Evolutionary conservation across 2,797 vertebrate genomes (phyloP).

Genomic region (Helicolenus hilgendorfi): DNA sequence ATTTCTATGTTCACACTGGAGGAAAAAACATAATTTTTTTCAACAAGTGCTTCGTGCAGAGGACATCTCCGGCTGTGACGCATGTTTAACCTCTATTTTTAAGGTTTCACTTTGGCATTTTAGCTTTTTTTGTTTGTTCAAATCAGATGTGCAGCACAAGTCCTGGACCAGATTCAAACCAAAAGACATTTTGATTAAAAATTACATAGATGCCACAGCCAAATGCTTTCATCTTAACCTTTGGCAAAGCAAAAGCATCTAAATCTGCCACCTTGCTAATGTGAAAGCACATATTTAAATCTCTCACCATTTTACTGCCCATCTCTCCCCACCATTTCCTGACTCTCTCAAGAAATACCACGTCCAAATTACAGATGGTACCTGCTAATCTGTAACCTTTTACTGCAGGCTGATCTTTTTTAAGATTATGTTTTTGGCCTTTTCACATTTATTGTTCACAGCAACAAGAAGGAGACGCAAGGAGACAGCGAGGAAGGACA

Average conservation of each 20-base stretch:
- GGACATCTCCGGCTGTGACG: background rate
- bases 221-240: slow-evolving; percentile 21
- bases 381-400: slow-evolving; percentile 38
- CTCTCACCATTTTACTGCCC: background rate
- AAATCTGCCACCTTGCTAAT: slow-evolving; percentile 12
- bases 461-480: background rate
- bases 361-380: background rate
- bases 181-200: slow-evolving; percentile 14
- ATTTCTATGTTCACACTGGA: slow-evolving; percentile 11
- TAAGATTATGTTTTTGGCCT: background rate
- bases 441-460: slow-evolving; percentile 5
- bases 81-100: slow-evolving; percentile 9
- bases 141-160: slow-evolving; percentile 3
- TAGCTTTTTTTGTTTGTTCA: background rate
- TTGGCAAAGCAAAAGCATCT: background rate
- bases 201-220: background rate
- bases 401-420: background rate
- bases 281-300: slow-evolving; percentile 28
- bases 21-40: slow-evolving; percentile 1
- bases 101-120: background rate
- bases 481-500: background rate
- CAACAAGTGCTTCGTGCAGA: background rate
- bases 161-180: slow-evolving; percentile 19
- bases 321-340: background rate
- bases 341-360: background rate